Conservation (phyloP, 2,113 vertebrate species). For the Panthera uncia region DNA sequence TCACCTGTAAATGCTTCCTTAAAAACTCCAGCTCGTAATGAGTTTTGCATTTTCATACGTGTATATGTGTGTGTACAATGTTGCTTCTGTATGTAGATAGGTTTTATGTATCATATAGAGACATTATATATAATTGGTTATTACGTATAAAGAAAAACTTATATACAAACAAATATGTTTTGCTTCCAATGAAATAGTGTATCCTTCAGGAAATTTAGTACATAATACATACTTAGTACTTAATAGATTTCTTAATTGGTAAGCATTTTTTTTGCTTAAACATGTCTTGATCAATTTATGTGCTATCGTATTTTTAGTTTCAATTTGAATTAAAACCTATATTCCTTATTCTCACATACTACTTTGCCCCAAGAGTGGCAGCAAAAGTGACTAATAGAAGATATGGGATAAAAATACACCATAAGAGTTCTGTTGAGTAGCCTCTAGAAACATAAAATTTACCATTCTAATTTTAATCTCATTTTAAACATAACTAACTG, state of each 20-base stretch:
- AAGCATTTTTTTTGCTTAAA: slow-evolving; percentile 31
- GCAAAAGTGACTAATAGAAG: not conserved
- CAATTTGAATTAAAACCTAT: not conserved
- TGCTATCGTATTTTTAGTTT: not conserved
- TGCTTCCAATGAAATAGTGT: not conserved
- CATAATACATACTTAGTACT: not conserved
- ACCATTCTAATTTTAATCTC: not conserved
- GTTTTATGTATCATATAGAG: not conserved
- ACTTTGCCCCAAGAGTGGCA: not conserved
- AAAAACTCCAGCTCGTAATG: not conserved
- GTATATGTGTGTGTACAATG: not conserved
- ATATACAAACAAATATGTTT: not conserved
- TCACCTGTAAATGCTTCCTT: not conserved
- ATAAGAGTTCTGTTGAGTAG: not conserved
- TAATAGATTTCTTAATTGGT: not conserved
- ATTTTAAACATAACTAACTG: slow-evolving; percentile 32
- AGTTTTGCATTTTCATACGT: not conserved
- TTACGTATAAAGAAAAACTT: not conserved
- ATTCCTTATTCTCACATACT: not conserved
- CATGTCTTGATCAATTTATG: not conserved
- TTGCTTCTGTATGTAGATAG: not conserved
- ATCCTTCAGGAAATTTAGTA: not conserved
- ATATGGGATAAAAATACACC: not conserved
- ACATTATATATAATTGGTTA: not conserved
- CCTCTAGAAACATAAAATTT: not conserved